Percentiles rank a stretch among this genome's conserved stretches.
These are phyloP conservation scores for Calephelis perditalis DNA, from an alignment of 2,888 invertebrate genomes.

Conservation along the genomic window DNA sequence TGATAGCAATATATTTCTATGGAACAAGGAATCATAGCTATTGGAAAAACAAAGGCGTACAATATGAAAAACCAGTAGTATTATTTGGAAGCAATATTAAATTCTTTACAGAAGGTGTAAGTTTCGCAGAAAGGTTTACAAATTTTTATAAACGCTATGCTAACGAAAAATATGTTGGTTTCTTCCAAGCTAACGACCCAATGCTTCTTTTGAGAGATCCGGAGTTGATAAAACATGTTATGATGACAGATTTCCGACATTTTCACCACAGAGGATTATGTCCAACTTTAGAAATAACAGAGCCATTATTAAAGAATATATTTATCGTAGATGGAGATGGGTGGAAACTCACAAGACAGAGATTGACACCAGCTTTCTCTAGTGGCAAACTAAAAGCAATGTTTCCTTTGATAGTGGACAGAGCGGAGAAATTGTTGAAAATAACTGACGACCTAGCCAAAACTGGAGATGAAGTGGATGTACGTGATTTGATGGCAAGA, in stretches of 20 bases:
- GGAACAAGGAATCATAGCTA: conserved; percentile 43
- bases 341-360: conserved; percentile 53
- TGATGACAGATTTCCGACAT: conserved; percentile 44
- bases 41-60: conserved; percentile 45
- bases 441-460: conserved; percentile 38
- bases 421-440: conserved; percentile 44
- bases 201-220: conserved; percentile 47
- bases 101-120: conserved; percentile 39
- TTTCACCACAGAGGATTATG: conserved; percentile 48
- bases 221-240: conserved; percentile 40
- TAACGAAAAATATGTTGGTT: conserved; percentile 50
- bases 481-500: conserved; percentile 48
- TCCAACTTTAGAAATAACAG: conserved; percentile 34
- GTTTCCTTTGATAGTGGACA: conserved; percentile 53
- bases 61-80: conserved; percentile 42
- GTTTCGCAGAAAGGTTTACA: conserved; percentile 37
- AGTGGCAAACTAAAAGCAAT: conserved; percentile 54
- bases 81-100: conserved; percentile 44
- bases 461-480: conserved; percentile 37
- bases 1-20: conserved; percentile 40
- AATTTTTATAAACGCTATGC: conserved; percentile 46
- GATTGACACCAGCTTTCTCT: conserved; percentile 56
- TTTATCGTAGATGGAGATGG: conserved; percentile 56
- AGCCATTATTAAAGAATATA: conserved; percentile 47
- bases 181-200: conserved; percentile 44